phyloP scores from a whole-genome alignment of 2,888 invertebrate genomes.

The Cremastobaeus sp. region DNA sequence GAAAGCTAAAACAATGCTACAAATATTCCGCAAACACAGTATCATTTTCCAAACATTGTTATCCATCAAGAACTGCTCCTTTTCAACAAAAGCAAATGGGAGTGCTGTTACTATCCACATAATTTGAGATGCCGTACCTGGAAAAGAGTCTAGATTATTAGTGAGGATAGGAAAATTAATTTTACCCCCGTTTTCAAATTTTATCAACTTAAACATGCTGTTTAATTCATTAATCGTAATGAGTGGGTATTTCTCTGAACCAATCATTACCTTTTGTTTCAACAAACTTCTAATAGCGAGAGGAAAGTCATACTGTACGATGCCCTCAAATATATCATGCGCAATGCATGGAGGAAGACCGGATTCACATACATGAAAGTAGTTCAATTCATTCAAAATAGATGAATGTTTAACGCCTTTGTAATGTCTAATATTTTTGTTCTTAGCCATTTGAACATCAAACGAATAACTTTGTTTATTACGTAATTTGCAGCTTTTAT shows the following conservation, averaged over 20 bases:
- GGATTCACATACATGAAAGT: neutral
- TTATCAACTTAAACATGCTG: neutral
- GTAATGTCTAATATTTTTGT: too few species aligned
- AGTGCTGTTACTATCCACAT: slow-evolving; percentile 45
- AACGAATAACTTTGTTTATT: slow-evolving; percentile 13
- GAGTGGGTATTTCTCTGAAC: too few species aligned
- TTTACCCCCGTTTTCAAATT: slow-evolving; percentile 9
- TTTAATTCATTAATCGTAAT: slow-evolving; percentile 1
- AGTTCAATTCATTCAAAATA: neutral
- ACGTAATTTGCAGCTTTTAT: slow-evolving; percentile 8
- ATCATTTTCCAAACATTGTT: slow-evolving; percentile 53
- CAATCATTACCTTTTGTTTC: slow-evolving; percentile 15
- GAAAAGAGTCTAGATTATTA: slow-evolving; percentile 26
- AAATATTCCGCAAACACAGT: slow-evolving; percentile 51
- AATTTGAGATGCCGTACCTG: slow-evolving; percentile 51
- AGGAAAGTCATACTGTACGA: slow-evolving; percentile 60
- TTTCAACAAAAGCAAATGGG: slow-evolving; percentile 26
- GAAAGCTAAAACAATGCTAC: slow-evolving; percentile 48
- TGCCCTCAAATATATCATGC: slow-evolving; percentile 67
- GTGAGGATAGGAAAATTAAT: slow-evolving; percentile 6
- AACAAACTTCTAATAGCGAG: slow-evolving; percentile 56
- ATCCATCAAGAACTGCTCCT: slow-evolving; percentile 9
- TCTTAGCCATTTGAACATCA: slow-evolving; percentile 11
- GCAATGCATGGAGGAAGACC: slow-evolving; percentile 59
- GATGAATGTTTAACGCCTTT: slow-evolving; percentile 6